Evolutionary conservation across 2,797 vertebrate species (phyloP), one percentile per base, ranked within the genome.

Genomic region (Hippocampus kuda): DNA sequence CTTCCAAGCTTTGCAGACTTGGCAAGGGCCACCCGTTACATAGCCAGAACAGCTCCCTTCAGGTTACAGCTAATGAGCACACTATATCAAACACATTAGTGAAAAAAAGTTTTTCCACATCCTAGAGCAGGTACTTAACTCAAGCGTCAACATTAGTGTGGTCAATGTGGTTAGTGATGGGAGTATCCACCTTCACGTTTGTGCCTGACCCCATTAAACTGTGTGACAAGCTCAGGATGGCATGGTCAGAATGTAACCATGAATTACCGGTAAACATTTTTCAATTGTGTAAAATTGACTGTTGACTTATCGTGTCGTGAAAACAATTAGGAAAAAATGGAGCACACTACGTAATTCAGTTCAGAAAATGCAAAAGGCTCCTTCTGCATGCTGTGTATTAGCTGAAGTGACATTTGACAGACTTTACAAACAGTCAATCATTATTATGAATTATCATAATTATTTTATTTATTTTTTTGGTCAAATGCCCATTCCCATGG

Each of bases 71-170:
- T 91, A 93, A 93, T 87, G 88, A 91, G 80, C 75, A 71, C 90
- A 85, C 89, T 91, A 89, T 89, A 91, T 92, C 85, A 91, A 77
- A 88, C 90, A 90, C 87, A 90, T 91, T 92, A 92, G 87, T 74
- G 72, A 81, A 88, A 76, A 86, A 91, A 87, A 77, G 90, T 87
- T 87, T 72, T 77, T 84, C 44, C 3, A 5, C 66, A 42, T 74
- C 80, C 67, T 70, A 66, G 59, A 81, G 77, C 81, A 84, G 85
- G 84, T 88, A 81, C 79, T 81, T 8, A 5, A 46, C 69, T 75
- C 72, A 83, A 78, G 77, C 77, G 81, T 68, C 71, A 81, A 74
- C 73, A 72, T 67, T 62, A 51, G 44, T 57, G 38, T 66, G 66
- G 75, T 78, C 75, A 69, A 66, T 26, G 30, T 71, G 75, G 81